These are phyloP conservation scores for Drosophila miranda DNA, from an alignment of 1,140 invertebrate genomes.

Conservation along the genomic window DNA sequence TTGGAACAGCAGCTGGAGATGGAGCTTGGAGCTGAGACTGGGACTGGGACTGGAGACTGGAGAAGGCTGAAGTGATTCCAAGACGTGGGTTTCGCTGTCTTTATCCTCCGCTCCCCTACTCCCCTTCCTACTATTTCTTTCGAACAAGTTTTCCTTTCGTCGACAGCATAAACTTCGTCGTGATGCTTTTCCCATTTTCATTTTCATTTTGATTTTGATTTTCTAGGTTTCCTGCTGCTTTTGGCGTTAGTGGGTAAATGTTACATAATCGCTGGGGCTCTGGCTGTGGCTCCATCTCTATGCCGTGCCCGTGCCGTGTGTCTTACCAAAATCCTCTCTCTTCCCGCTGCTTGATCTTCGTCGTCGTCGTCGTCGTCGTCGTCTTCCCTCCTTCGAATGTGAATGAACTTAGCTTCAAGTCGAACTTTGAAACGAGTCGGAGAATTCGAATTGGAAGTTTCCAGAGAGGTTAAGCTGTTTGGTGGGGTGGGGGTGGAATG, in stretches of 20 bases:
- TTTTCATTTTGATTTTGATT: constrained; percentile 67
- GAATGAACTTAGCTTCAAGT: constrained; percentile 35
- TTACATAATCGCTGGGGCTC: constrained; percentile 61
- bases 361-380: neutral
- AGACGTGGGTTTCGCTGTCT: constrained; percentile 1
- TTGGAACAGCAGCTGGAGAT: constrained; percentile 28
- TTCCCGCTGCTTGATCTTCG: neutral
- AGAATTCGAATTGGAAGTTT: constrained; percentile 31
- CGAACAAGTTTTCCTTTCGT: constrained; percentile 64
- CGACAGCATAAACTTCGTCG: constrained; percentile 59
- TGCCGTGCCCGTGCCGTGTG: constrained; percentile 17
- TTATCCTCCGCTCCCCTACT: neutral
- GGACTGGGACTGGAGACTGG: constrained; percentile 27
- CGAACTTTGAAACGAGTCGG: constrained; percentile 25
- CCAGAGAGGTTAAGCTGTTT: constrained; percentile 6
- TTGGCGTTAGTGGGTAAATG: constrained; percentile 77
- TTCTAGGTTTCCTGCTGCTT: constrained; percentile 80
- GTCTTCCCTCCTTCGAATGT: constrained; percentile 10
- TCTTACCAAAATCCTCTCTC: neutral
- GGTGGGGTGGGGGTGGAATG: constrained; percentile 1
- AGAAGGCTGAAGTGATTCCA: constrained; percentile 8
- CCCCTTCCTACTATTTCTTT: neutral
- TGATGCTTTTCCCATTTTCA: constrained; percentile 52
- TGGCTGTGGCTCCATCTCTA: neutral
- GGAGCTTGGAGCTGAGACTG: constrained; percentile 4